A percentile compares a stretch with the other conserved stretches of the same genome.
Conservation (phyloP, 2,888 invertebrate species). For the Lamellibrachia satsuma region DNA sequence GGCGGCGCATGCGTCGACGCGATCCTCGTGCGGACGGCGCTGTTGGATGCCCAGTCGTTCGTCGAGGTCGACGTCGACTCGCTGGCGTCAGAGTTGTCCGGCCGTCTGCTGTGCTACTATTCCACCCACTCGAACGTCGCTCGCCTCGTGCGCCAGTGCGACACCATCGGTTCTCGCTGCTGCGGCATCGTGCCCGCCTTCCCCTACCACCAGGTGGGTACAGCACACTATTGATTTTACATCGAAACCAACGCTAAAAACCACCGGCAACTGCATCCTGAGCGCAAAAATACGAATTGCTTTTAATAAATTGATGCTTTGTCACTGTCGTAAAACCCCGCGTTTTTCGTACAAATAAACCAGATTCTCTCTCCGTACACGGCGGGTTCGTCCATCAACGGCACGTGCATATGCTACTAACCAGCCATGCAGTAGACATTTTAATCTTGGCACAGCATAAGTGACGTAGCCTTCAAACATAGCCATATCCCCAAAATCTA, state of each 20-base stretch:
- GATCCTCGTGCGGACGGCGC: slow-evolving; percentile 55
- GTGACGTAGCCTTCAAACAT: too few relatives aligned
- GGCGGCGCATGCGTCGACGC: slow-evolving; percentile 56
- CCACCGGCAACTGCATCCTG: background rate
- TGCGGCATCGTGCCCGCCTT: slow-evolving; percentile 61
- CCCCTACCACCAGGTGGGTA: slow-evolving; percentile 59
- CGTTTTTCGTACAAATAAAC: background rate
- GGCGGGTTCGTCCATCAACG: too few relatives aligned
- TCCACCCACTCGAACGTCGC: slow-evolving; percentile 55
- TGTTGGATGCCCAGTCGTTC: slow-evolving; percentile 53
- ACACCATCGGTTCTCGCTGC: slow-evolving; percentile 54
- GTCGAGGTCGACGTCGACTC: slow-evolving; percentile 54
- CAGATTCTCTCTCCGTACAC: slow-evolving; percentile 34
- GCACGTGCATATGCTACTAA: too few relatives aligned
- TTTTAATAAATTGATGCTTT: too few relatives aligned
- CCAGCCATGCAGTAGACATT: slow-evolving; percentile 20
- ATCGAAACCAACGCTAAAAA: too few relatives aligned
- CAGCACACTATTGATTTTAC: slow-evolving; percentile 48
- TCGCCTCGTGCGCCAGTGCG: slow-evolving; percentile 59
- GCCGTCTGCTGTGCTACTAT: slow-evolving; percentile 61
- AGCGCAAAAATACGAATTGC: slow-evolving; percentile 34
- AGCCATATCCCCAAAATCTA: too few relatives aligned
- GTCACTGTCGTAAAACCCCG: too few relatives aligned
- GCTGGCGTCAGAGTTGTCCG: slow-evolving; percentile 60
- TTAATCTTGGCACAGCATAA: slow-evolving; percentile 20